Conservation (phyloP, 2,888 invertebrate species). For the Scaptomyza reducta region DNA sequence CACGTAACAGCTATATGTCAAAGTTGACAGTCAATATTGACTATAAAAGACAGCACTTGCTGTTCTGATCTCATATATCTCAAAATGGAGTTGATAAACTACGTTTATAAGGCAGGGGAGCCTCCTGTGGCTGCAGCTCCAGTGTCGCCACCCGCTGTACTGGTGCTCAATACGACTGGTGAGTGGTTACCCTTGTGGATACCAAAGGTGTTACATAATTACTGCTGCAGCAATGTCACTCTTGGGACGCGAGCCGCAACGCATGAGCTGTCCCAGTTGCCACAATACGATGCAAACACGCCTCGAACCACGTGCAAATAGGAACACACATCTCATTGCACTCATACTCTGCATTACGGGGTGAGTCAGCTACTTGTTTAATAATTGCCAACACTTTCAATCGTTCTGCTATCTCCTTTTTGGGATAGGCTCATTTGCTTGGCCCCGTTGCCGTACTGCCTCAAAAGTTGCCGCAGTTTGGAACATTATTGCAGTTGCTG, state of each 20-base stretch:
- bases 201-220: not conserved
- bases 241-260: conserved; percentile 55
- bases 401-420: too few relatives aligned
- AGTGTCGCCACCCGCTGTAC: conserved; percentile 1
- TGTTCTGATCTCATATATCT: not conserved
- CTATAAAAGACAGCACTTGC: conserved; percentile 6
- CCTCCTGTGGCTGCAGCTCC: not conserved
- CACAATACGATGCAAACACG: conserved; percentile 19
- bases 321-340: conserved; percentile 60
- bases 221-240: conserved; percentile 8
- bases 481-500: conserved; percentile 64
- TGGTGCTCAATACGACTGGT: conserved; percentile 10
- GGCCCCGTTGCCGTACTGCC: conserved; percentile 28
- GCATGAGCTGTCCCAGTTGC: conserved; percentile 53
- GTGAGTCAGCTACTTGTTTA: conserved; percentile 29
- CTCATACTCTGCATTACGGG: conserved; percentile 55
- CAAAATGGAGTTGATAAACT: too few relatives aligned
- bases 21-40: too few relatives aligned
- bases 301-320: not conserved
- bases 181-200: not conserved
- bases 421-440: conserved; percentile 43
- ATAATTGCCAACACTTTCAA: too few relatives aligned
- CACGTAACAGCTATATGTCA: too few relatives aligned
- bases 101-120: too few relatives aligned
- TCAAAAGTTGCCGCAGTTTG: too few relatives aligned